These are phyloP conservation scores for Valencia hispanica DNA, from an alignment of 2,797 vertebrate species.

Conservation along the genomic window DNA sequence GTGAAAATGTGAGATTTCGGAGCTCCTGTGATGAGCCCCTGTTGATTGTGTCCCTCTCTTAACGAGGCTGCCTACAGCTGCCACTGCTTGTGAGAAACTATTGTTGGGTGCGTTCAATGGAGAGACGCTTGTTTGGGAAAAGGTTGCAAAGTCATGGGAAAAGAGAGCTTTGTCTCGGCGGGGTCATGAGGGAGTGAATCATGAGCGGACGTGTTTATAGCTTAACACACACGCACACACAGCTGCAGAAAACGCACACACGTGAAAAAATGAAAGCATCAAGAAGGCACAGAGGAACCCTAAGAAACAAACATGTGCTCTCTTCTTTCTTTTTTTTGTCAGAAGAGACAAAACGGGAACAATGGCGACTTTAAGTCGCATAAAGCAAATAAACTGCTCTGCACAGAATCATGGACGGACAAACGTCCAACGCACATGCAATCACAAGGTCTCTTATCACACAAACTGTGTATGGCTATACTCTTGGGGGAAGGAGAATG, in stretches of 20 bases:
- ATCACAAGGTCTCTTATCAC: slow-evolving; percentile 78
- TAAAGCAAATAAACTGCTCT: slow-evolving; percentile 79
- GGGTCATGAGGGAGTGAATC: slow-evolving; percentile 78
- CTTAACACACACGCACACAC: slow-evolving; percentile 80
- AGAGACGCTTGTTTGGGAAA: slow-evolving; percentile 86
- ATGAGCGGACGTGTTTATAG: slow-evolving; percentile 82
- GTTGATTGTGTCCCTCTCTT: slow-evolving; percentile 66
- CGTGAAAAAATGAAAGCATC: slow-evolving; percentile 41
- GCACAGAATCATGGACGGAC: slow-evolving; percentile 36
- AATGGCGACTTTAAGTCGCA: slow-evolving; percentile 63
- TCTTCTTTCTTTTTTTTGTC: slow-evolving; percentile 34
- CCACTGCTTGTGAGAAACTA: slow-evolving; percentile 86
- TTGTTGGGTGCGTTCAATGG: slow-evolving; percentile 82
- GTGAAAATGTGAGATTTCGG: slow-evolving; percentile 22
- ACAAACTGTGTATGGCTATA: slow-evolving; percentile 65
- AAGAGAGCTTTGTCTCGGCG: slow-evolving; percentile 79
- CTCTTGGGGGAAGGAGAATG: slow-evolving; percentile 56
- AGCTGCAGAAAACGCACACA: slow-evolving; percentile 30
- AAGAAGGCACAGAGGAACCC: slow-evolving; percentile 61
- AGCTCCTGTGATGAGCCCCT: slow-evolving; percentile 55
- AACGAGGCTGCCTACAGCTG: slow-evolving; percentile 76
- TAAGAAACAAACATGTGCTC: slow-evolving; percentile 50
- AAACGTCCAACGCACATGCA: slow-evolving; percentile 66
- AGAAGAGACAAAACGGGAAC: slow-evolving; percentile 50
- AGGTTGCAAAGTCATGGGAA: slow-evolving; percentile 93